Evolutionary conservation across 2,888 invertebrate genomes (phyloP).

Genomic region (Microplitis manilae): DNA sequence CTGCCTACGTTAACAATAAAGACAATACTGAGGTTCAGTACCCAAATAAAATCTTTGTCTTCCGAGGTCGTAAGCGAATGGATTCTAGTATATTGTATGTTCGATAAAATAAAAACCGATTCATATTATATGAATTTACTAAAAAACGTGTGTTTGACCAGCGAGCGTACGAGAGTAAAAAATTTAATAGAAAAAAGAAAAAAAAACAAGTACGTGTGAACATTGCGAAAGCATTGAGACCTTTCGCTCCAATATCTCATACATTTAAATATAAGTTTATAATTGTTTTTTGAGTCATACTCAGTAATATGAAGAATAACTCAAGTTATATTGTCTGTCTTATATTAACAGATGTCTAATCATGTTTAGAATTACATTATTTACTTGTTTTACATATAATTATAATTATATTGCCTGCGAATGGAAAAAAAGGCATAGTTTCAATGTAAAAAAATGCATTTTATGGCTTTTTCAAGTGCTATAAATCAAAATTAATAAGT

Average conservation of each 20-base stretch:
- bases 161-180: slow-evolving; percentile 29
- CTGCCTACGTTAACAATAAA: slow-evolving; percentile 7
- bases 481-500: not conserved
- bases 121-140: slow-evolving; percentile 34
- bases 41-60: slow-evolving; percentile 35
- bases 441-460: not conserved
- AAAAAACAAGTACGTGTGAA: slow-evolving; percentile 45
- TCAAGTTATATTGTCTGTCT: not conserved
- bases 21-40: slow-evolving; percentile 5
- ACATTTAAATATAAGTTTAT: slow-evolving; percentile 12
- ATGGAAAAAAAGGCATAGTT: not conserved
- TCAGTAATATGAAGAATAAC: not conserved
- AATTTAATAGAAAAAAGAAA: slow-evolving; percentile 27
- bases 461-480: not conserved
- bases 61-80: slow-evolving; percentile 47
- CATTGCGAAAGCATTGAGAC: slow-evolving; percentile 39
- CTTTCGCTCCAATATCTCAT: slow-evolving; percentile 41
- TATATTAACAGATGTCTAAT: not conserved
- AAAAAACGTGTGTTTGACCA: slow-evolving; percentile 38
- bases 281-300: slow-evolving; percentile 9
- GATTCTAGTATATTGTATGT: slow-evolving; percentile 36
- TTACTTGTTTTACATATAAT: not conserved
- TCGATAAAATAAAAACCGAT: slow-evolving; percentile 41
- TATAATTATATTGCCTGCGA: not conserved
- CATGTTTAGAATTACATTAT: not conserved